These are phyloP conservation scores for Gallinago paraguaiae DNA, from an alignment of 2,113 vertebrate genomes.

Conservation along the genomic window DNA sequence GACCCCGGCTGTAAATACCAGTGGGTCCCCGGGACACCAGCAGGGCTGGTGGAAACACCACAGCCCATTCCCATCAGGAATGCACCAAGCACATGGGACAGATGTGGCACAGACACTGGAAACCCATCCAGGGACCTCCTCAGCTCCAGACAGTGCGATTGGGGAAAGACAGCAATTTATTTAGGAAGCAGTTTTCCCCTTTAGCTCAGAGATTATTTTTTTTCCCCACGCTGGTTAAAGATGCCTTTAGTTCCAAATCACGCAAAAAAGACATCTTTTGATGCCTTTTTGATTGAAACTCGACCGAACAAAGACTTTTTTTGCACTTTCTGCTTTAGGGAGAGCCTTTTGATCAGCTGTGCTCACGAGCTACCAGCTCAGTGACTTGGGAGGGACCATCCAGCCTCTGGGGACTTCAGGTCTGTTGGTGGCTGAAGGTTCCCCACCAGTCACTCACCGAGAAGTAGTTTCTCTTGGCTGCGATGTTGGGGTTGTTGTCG, in stretches of 20 bases:
- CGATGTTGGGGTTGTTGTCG: slow-evolving; percentile 87
- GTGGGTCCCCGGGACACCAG: neutral
- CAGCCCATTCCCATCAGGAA: neutral
- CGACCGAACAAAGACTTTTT: neutral
- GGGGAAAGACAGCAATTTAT: neutral
- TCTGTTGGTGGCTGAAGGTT: neutral
- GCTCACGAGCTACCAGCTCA: neutral
- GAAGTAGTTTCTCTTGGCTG: slow-evolving; percentile 88
- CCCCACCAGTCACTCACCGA: slow-evolving; percentile 78
- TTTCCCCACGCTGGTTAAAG: neutral
- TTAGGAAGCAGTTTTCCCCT: neutral
- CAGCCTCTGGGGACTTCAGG: neutral
- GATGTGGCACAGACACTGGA: neutral
- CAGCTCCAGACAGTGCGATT: neutral
- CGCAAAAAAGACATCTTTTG: neutral
- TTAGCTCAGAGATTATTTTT: neutral
- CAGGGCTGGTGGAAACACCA: neutral
- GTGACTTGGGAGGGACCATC: neutral
- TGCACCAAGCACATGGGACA: neutral
- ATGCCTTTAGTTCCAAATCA: neutral
- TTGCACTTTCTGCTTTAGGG: neutral
- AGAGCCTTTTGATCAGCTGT: neutral
- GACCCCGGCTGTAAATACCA: fast-evolving
- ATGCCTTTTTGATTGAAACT: neutral
- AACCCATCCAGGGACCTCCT: neutral